phyloP scores from a whole-genome alignment of 2,797 vertebrate genomes.

The Neosilurus mollespiculum region DNA sequence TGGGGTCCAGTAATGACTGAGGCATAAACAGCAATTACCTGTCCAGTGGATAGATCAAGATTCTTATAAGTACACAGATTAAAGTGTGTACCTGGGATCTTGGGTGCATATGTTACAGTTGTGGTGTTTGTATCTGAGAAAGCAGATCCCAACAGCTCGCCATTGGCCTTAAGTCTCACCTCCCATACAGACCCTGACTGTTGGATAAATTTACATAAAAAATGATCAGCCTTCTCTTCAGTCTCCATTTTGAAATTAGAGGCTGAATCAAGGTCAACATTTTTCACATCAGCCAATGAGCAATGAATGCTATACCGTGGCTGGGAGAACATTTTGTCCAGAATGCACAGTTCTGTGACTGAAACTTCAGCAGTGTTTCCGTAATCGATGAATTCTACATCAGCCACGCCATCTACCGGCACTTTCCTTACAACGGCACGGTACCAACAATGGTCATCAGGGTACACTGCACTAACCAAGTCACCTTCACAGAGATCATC shows the following conservation, averaged over 20 bases:
- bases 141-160: constrained; percentile 67
- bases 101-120: constrained; percentile 33
- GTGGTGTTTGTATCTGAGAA: constrained; percentile 45
- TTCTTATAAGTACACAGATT: constrained; percentile 47
- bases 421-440: constrained; percentile 80
- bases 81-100: constrained; percentile 22
- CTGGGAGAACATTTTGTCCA: constrained; percentile 65
- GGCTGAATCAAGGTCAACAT: constrained; percentile 57
- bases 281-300: constrained; percentile 66
- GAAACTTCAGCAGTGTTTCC: constrained; percentile 80
- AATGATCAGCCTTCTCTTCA: constrained; percentile 62
- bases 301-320: constrained; percentile 81
- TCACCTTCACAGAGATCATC: constrained; percentile 73
- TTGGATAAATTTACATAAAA: constrained; percentile 81
- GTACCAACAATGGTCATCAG: constrained; percentile 85
- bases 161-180: constrained; percentile 76
- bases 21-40: constrained; percentile 74
- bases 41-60: constrained; percentile 62
- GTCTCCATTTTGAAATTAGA: constrained; percentile 72
- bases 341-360: constrained; percentile 66
- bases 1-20: constrained; percentile 71
- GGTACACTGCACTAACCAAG: constrained; percentile 82
- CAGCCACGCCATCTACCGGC: constrained; percentile 50
- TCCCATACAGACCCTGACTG: constrained; percentile 79
- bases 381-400: constrained; percentile 89